These are phyloP conservation scores for Thrips palmi DNA, from an alignment of 1,140 invertebrate genomes.

Conservation along the genomic window DNA sequence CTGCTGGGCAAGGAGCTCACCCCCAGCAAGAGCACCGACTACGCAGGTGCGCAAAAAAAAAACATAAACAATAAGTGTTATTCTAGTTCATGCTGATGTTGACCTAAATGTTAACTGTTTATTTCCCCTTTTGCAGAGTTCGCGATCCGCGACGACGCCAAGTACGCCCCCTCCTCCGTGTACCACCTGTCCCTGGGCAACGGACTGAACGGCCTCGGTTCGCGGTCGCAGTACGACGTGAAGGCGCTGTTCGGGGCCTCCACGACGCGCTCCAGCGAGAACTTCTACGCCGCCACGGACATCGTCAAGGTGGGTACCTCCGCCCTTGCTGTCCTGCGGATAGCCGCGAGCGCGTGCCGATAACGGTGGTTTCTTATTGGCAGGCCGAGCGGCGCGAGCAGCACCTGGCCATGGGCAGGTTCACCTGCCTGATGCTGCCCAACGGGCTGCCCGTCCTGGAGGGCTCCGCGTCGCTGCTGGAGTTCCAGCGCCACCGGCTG, in stretches of 20 bases:
- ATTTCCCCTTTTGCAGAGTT: conserved; percentile 22
- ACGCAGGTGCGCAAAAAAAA: conserved; percentile 30
- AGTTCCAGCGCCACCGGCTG: conserved; percentile 65
- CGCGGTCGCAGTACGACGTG: conserved; percentile 23
- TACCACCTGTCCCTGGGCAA: conserved; percentile 26
- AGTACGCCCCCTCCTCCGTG: conserved; percentile 28
- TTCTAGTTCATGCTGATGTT: too few species aligned
- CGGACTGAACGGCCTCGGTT: conserved; percentile 20
- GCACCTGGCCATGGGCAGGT: conserved; percentile 35
- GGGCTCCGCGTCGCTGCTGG: conserved; percentile 37
- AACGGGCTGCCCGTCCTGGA: conserved; percentile 39
- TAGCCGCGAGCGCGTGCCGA: not conserved
- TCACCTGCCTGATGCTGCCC: conserved; percentile 47
- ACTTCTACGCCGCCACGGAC: conserved; percentile 49
- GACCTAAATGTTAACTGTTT: conserved; percentile 13
- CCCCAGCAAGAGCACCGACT: conserved; percentile 29
- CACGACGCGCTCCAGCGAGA: conserved; percentile 30
- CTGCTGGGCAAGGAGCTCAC: conserved; percentile 30
- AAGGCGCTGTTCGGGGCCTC: conserved; percentile 17
- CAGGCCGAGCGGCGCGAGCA: conserved; percentile 41
- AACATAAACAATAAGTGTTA: too few species aligned
- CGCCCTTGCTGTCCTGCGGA: not conserved
- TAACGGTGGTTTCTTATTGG: not conserved
- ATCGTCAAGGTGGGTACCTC: conserved; percentile 39
- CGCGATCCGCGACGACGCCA: conserved; percentile 28